Percentiles rank a stretch among this genome's conserved stretches.
phyloP scores from a whole-genome alignment of 2,797 vertebrate species.

The Pogoniulus pusillus region DNA sequence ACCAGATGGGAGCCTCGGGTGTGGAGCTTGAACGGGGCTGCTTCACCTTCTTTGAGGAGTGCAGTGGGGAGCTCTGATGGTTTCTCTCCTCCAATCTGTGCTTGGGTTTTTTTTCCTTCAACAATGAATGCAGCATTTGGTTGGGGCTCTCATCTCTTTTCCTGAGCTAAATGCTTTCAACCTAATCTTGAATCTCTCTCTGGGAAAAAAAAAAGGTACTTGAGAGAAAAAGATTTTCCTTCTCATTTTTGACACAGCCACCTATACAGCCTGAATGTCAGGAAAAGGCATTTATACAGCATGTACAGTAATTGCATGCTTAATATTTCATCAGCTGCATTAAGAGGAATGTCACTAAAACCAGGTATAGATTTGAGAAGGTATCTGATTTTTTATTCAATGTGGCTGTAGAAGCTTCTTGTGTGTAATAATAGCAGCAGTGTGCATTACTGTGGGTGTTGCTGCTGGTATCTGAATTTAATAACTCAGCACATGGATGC shows the following conservation, averaged over 20 bases:
- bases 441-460: not conserved
- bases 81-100: not conserved
- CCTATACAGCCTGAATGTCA: constrained; percentile 7
- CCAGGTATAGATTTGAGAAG: constrained; percentile 58
- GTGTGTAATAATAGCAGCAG: constrained; percentile 29
- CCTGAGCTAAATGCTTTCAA: constrained; percentile 32
- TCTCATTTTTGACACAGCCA: constrained; percentile 21
- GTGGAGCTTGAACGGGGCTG: not conserved
- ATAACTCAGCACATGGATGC: not conserved
- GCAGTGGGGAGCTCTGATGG: not conserved
- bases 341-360: constrained; percentile 36
- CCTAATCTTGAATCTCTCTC: constrained; percentile 1
- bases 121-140: not conserved
- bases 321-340: constrained; percentile 64
- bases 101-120: not conserved
- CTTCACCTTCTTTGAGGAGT: not conserved
- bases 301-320: constrained; percentile 53
- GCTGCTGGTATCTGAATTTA: constrained; percentile 17
- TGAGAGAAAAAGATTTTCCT: constrained; percentile 2
- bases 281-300: constrained; percentile 55
- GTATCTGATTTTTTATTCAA: too few species aligned
- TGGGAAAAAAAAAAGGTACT: constrained; percentile 2
- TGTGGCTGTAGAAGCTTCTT: constrained; percentile 47
- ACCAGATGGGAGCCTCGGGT: not conserved
- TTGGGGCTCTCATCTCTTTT: not conserved